Evolutionary conservation across 2,888 invertebrate species (phyloP).

Genomic region (Willowsia nigromaculata): DNA sequence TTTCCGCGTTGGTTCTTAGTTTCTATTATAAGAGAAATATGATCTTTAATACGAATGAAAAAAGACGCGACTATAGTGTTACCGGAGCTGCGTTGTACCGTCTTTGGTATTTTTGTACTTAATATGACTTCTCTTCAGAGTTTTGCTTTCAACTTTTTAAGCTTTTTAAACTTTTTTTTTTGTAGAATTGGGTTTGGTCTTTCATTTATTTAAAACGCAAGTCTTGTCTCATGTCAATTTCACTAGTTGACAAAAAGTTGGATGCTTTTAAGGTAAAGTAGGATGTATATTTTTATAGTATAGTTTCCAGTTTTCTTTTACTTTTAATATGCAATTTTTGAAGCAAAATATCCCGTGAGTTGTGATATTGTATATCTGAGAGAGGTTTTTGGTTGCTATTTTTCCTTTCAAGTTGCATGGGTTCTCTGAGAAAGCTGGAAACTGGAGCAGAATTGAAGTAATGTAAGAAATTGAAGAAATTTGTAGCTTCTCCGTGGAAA

Average conservation of each 20-base stretch:
- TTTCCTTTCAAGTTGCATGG: not conserved
- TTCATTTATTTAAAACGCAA: conserved; percentile 56
- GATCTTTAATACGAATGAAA: not conserved
- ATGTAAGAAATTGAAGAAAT: conserved; percentile 11
- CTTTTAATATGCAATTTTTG: not conserved
- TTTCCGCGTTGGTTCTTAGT: not conserved
- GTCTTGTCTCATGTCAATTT: conserved; percentile 60
- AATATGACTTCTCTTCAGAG: not conserved
- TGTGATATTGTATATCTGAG: not conserved
- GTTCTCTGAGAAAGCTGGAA: not conserved
- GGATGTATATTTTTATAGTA: not conserved
- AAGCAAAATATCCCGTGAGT: not conserved
- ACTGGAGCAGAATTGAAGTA: not conserved
- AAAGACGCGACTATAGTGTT: no score
- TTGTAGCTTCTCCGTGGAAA: not conserved
- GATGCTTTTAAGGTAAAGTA: not conserved
- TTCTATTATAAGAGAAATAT: not conserved
- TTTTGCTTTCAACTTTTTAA: not conserved
- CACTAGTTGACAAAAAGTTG: conserved; percentile 32
- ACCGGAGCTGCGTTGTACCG: not conserved
- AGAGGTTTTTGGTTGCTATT: not conserved
- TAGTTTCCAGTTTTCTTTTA: not conserved
- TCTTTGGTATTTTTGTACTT: conserved; percentile 10
- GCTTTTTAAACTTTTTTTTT: no score
- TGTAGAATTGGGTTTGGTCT: conserved; percentile 25